Base-by-base conservation (phyloP, 2,797 vertebrate species). In the Poecilia gillii region DNA sequence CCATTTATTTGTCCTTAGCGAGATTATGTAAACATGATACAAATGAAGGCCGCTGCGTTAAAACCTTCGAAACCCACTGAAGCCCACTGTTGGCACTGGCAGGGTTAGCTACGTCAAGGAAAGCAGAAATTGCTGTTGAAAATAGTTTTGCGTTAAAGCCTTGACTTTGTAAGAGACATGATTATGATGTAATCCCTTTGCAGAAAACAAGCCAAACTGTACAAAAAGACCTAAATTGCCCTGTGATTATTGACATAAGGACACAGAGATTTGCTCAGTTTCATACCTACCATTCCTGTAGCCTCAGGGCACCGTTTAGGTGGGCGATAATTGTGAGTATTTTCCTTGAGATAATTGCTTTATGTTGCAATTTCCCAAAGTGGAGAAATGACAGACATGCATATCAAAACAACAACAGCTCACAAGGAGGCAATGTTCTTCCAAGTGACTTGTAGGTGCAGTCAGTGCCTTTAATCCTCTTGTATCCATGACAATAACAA, bases 401-500 rank as follows among this genome's bases (percentile, higher is more conserved):
- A 66, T 79, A 78, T 85, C 53, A 81, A 84, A 84, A 81, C 81
- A 89, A 81, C 75, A 87, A 68, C 80, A 85, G 72, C 76, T 88
- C 75, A 87, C 70, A 87, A 68, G n/a, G n/a, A 87, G 77, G 55
- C 80, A 66, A 39, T 83, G 77, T 81, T 89, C 74, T 86, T 85
- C 70, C 64, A 79, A 23, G 76, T 86, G 81, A 87, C 85, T 92
- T 91, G 88, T 84, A 87, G 83, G 75, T 84, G 76, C 74, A 88
- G 86, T 72, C 68, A 73, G 53, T 8, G 31, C 49, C 75, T 81
- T 70, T 81, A 83, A 87, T 91, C 83, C 81, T 66, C 76, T 88
- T 84, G 75, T 92, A 92, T 90, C 91, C 90, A 94, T 95, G 93
- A 90, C 88, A 85, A 89, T 92, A 90, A 91, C 88, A 89, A 85